Conservation (phyloP, 2,113 vertebrate species). For the Hemibagrus wyckioides region DNA sequence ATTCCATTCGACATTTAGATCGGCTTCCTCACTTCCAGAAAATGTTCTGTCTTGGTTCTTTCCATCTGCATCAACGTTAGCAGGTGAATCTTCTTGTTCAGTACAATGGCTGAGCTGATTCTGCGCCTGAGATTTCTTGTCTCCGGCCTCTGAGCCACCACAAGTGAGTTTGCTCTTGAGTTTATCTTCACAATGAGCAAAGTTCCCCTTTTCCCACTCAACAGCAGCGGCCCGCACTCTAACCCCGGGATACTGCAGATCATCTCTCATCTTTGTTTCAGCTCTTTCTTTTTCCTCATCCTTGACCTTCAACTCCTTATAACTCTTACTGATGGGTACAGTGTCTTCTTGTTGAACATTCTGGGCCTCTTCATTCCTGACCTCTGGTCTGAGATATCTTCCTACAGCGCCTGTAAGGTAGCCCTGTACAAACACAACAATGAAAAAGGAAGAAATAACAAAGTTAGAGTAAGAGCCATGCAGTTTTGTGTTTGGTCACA, state of each 20-base stretch:
- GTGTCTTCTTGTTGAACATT: slow-evolving; percentile 16
- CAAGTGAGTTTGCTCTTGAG: not conserved
- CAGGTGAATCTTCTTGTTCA: not conserved
- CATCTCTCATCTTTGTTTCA: not conserved
- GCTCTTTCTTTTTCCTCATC: not conserved
- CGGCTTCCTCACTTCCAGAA: not conserved
- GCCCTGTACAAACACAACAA: slow-evolving; percentile 54
- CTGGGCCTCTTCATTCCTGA: slow-evolving; percentile 27
- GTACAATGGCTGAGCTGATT: not conserved
- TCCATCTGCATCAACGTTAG: not conserved
- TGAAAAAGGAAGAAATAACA: not conserved
- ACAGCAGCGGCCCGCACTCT: not conserved
- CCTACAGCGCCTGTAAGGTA: slow-evolving; percentile 66
- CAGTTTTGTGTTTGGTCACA: not conserved
- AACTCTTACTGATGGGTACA: not conserved
- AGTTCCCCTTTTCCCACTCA: slow-evolving; percentile 42
- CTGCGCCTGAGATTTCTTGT: not conserved
- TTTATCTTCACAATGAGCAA: not conserved
- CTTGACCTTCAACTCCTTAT: slow-evolving; percentile 1
- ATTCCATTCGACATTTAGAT: not conserved
- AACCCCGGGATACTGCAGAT: not conserved
- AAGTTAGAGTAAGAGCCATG: not conserved
- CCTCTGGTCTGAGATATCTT: slow-evolving; percentile 66
- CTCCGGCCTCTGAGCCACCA: not conserved
- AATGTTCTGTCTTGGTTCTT: slow-evolving; percentile 1